Base-by-base conservation (phyloP, 2,888 invertebrate genomes). In the Scaptomyza reducta region DNA sequence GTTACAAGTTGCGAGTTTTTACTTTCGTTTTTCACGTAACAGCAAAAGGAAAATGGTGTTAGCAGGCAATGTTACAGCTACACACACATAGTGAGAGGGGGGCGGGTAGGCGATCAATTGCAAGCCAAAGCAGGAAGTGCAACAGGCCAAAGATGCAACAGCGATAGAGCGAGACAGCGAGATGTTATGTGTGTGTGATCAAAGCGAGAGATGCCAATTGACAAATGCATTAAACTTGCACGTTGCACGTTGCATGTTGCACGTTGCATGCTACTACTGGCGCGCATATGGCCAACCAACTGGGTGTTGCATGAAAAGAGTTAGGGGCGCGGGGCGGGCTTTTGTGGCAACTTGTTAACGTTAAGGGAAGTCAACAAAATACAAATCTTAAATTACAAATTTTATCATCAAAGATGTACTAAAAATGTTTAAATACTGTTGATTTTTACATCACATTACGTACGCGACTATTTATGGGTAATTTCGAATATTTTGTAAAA, bases 1-100 rank as follows among this genome's bases (percentile, higher is more conserved):
- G 29, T 31, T 51, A 63, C 64, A 47, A 80, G 78, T 85, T 51
- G 65, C 64, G 50, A 80, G 78, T 85, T 87, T 87, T 84, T 85
- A 84, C 84, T 84, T 84, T 84, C 87, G 87, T 82, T 87, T 84
- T 85, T 84, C 81, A 82, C 87, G 82, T 81, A 84, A 84, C 58
- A 67, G 76, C 78, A 85, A 87, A 84, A 85, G 87, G 84, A 84
- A 87, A 84, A 84, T 85, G 85, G 87, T 84, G 84, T 84, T 84
- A 84, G 87, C 79, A 84, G 84, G 84, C 84, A 87, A 84, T 73
- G 85, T 81, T 77, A 62, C 68, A 74, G 74, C 68, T 70, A 33
- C 61, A 49, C 9, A 47, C 18, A 33, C 1, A 3, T 42, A 13
- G 7, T 4, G 49, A 10, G 3, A 6, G 18, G 27, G 6, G 27